These are phyloP conservation scores for Delphinus delphis DNA, from an alignment of 2,113 vertebrate genomes.

Conservation along the genomic window DNA sequence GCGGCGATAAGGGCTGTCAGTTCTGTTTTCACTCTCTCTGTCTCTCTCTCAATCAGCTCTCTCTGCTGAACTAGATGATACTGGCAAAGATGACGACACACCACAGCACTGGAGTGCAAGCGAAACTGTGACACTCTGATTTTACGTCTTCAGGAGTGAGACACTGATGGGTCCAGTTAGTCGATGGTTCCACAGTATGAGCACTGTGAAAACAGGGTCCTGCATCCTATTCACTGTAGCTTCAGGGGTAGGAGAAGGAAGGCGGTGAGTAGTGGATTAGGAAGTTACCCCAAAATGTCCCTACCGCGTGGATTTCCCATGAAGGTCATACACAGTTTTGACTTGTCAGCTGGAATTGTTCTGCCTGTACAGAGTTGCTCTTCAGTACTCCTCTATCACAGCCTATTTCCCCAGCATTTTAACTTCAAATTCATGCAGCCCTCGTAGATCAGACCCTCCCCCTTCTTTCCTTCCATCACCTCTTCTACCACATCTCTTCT, in stretches of 20 bases:
- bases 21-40: background rate
- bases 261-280: fast-evolving
- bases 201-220: no score
- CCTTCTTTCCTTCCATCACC: background rate
- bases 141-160: background rate
- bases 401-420: background rate
- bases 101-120: background rate
- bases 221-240: background rate
- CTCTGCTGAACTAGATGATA: background rate
- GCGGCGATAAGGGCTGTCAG: background rate
- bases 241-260: background rate
- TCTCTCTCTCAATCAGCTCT: background rate
- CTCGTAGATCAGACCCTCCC: background rate
- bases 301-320: background rate
- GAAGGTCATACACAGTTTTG: background rate
- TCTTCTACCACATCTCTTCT: background rate
- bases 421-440: background rate
- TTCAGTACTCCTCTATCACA: background rate
- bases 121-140: background rate
- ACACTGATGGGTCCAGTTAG: background rate
- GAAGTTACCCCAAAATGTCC: background rate
- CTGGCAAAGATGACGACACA: background rate
- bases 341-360: background rate
- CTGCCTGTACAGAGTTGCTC: background rate
- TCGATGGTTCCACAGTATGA: background rate